Evolutionary conservation across 2,113 vertebrate species (phyloP), one percentile per base, ranked within the genome.

Genomic region (Chloroceryle aenea): DNA sequence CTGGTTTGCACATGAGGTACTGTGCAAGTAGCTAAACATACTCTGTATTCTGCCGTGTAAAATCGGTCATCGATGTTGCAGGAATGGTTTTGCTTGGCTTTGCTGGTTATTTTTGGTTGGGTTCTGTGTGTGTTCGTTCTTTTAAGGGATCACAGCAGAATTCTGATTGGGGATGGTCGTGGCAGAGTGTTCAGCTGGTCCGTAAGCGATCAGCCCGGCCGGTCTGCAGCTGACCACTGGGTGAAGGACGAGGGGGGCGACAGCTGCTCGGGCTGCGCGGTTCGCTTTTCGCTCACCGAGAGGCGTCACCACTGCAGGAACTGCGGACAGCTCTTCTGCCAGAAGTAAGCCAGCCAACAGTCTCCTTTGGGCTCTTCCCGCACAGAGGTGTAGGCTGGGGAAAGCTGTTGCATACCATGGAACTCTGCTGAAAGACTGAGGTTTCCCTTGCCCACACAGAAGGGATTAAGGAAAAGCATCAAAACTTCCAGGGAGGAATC

Each of bases 151-250:
- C 99, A 99, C 98, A 99, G 99, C 97, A 98, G 99, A 96, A 99
- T 99, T 94, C 98, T 99, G n/a, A 98, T 99, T 3, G 99, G 99
- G 2, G 99, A 99, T 10, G 98, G 99, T 8, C 98, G 99, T 30
- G 99, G 99, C 53, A 97, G 99, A 9, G 99, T 99, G 68, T 99
- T 99, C 97, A 99, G 99, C 98, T 99, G 99, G 99, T 99, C 99
- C 0, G 99, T 99, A 67, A 99, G 99, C 19, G 99, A 99, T 85
- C 99, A 99, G 97, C 99, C 99, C 0, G 99, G 99, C 40, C 99
- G 99, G 1, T 99, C 99, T 0, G 99, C 99, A 1, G 99, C 99
- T 0, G 99, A 99, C 95, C 99, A 99, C 97, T 99, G 99, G 99
- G 99, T 99, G 97, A 99, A 99, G 97, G 99, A 99, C 2, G 99